Percentiles rank a stretch among this genome's conserved stretches.
Conservation (phyloP, 30 jellyfish, hydroid and myxozoan species). For the Aurelia aurita region DNA sequence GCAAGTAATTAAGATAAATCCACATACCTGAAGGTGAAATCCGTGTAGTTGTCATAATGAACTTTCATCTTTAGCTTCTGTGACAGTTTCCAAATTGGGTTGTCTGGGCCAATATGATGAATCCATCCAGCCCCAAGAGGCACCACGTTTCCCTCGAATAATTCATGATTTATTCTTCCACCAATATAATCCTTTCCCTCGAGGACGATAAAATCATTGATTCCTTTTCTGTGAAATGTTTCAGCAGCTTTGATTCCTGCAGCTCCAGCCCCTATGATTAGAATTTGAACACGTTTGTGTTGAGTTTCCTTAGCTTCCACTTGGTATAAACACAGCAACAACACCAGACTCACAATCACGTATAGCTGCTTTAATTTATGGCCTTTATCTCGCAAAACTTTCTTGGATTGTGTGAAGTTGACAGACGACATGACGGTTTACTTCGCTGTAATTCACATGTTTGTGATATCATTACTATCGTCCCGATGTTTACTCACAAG, state of each 20-base stretch:
- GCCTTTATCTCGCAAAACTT: too few species aligned
- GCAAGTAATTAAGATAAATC: neutral
- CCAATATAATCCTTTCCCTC: constrained; percentile 78
- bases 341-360: too few species aligned
- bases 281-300: constrained; percentile 33
- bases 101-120: constrained; percentile 41
- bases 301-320: too few species aligned
- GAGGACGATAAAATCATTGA: constrained; percentile 56
- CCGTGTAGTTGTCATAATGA: constrained; percentile 60
- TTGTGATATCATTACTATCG: too few species aligned
- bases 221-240: constrained; percentile 44
- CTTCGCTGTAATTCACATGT: too few species aligned
- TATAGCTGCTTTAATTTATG: too few species aligned
- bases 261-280: constrained; percentile 82
- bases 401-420: too few species aligned
- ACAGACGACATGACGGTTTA: too few species aligned
- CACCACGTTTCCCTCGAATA: constrained; percentile 27
- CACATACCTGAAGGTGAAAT: constrained; percentile 55
- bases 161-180: constrained; percentile 54
- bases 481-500: too few species aligned
- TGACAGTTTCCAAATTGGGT: constrained; percentile 68
- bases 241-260: constrained; percentile 84
- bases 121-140: constrained; percentile 84
- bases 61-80: constrained; percentile 50
- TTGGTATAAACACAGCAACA: too few species aligned